Evolutionary conservation across 1,140 invertebrate genomes (phyloP).

Genomic region (Drosophila athabasca): DNA sequence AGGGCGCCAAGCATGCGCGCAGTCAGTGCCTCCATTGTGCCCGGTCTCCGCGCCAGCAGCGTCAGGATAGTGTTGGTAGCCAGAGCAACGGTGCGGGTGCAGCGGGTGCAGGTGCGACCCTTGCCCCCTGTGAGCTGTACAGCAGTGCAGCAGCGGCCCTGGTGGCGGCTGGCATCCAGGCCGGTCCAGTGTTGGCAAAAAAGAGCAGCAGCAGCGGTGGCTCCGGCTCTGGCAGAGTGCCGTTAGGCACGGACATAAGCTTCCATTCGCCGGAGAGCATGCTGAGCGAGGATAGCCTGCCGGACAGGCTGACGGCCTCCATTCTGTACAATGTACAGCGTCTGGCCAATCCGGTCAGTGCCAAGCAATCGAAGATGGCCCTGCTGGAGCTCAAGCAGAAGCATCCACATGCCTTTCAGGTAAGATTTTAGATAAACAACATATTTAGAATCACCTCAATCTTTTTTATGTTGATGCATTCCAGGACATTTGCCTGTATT

Average conservation of each 20-base stretch:
- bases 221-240: slow-evolving; percentile 21
- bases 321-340: slow-evolving; percentile 87
- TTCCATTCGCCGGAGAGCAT: slow-evolving; percentile 83
- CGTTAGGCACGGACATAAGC: slow-evolving; percentile 66
- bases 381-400: slow-evolving; percentile 93
- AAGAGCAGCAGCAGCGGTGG: slow-evolving; percentile 23
- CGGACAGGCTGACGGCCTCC: slow-evolving; percentile 84
- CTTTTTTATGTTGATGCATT: background rate
- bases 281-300: slow-evolving; percentile 76
- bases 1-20: slow-evolving; percentile 66
- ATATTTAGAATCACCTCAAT: too few relatives aligned
- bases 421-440: background rate
- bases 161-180: slow-evolving; percentile 56
- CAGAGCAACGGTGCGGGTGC: slow-evolving; percentile 21
- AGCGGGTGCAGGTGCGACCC: background rate
- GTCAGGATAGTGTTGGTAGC: slow-evolving; percentile 26
- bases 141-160: slow-evolving; percentile 59
- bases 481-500: slow-evolving; percentile 96
- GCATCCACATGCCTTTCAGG: slow-evolving; percentile 89
- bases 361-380: slow-evolving; percentile 87
- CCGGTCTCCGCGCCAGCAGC: slow-evolving; percentile 58
- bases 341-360: slow-evolving; percentile 88
- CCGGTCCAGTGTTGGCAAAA: slow-evolving; percentile 42
- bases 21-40: slow-evolving; percentile 75
- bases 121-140: slow-evolving; percentile 65